Percentiles rank a stretch among this genome's conserved stretches.
These are phyloP conservation scores for Rotaria magnacalcarata DNA, from an alignment of 2,888 invertebrate species.

Conservation along the genomic window DNA sequence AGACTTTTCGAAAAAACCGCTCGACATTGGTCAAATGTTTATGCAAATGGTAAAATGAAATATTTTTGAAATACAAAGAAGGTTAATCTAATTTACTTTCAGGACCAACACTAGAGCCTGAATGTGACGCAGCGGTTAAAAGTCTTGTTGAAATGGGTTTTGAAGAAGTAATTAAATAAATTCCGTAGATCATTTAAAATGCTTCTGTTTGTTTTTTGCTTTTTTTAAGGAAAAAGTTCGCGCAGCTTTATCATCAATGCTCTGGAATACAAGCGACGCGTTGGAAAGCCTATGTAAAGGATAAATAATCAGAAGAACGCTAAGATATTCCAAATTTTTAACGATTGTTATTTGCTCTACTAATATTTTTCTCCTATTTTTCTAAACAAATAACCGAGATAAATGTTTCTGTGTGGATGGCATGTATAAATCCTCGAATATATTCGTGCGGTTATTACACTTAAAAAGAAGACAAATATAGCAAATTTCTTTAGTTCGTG, in stretches of 20 bases:
- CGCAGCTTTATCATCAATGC: background rate
- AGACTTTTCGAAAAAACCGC: constrained; percentile 84
- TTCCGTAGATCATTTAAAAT: too few relatives aligned
- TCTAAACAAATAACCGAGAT: background rate
- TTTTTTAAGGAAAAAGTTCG: background rate
- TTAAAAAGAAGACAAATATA: too few relatives aligned
- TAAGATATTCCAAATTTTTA: background rate
- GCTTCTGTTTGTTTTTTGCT: background rate
- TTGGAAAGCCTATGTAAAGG: background rate
- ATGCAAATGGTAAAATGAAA: constrained; percentile 62
- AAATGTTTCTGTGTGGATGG: background rate
- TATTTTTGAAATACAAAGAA: background rate
- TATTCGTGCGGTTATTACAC: too few relatives aligned
- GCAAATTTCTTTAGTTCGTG: too few relatives aligned
- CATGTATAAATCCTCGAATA: background rate
- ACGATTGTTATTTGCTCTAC: background rate
- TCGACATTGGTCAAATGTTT: constrained; percentile 87
- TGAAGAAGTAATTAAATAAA: constrained; percentile 65
- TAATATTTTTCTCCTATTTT: background rate
- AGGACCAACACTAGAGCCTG: constrained; percentile 69
- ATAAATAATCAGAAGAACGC: background rate
- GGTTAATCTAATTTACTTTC: background rate
- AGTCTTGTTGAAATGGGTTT: constrained; percentile 89
- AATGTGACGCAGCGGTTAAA: constrained; percentile 80
- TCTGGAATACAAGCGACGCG: background rate